Base-by-base conservation (phyloP, 2,113 vertebrate species). In the Aleadryas rufinucha region DNA sequence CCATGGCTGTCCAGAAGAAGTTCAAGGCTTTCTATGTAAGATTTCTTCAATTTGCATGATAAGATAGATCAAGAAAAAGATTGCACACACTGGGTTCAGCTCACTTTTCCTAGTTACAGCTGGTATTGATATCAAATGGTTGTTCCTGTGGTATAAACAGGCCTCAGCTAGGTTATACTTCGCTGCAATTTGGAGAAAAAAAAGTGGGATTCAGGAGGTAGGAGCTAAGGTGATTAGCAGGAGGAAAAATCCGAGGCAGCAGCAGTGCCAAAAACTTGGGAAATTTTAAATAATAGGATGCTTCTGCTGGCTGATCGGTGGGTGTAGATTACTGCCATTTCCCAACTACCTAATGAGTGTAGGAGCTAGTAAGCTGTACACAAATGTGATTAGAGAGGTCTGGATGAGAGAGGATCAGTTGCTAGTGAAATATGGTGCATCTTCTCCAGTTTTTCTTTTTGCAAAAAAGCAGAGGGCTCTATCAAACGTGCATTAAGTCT, bases 21-120 rank as follows among this genome's bases (percentile, higher is more conserved):
- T 99, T 65, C 98, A 99, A 97, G 99, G 99, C 69, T 99, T 99
- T 96, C 96, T 99, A 69, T 98, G 99, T 99, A 98, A 99, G 99
- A 96, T 35, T 87, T 90, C 33, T 79, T 88, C 70, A 47, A 71
- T 59, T 82, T 87, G 39, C 17, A 1, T n/a, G 27, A 14, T 76
- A 57, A 96, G 59, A 76, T 49, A 31, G 8, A 21, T 42, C 14
- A 65, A 90, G 60, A n/a, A 57, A 56, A 87, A 49, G 50, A n/a
- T 39, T 79, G 44, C 26, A 93, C 8, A 7, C 13, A 2, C 20
- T 65, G 79, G 15, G 17, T 86, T 85, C 49, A 28, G 20, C 60
- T 68, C 49, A 6, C 6, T 60, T 41, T 27, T 44, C 27, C 28
- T 54, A 31, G 23, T 72, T 59, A 53, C 18, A 65, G 21, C 42